Evolutionary conservation across 2,797 vertebrate species (phyloP).

Genomic region (Chelmon rostratus): DNA sequence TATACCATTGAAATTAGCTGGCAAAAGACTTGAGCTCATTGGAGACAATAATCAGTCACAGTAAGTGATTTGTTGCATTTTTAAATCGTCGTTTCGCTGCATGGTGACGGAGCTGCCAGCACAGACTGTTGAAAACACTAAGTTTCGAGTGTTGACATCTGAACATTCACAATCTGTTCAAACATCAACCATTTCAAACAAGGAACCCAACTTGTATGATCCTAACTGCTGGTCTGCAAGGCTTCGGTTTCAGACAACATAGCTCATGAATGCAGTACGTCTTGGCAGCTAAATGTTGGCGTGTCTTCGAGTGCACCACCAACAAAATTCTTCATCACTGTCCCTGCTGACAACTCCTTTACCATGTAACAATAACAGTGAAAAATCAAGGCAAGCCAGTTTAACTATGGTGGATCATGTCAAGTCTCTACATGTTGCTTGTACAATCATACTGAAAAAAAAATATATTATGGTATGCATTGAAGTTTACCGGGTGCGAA

Average conservation of each 20-base stretch:
- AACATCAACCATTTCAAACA: neutral
- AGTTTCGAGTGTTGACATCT: neutral
- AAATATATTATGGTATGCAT: neutral
- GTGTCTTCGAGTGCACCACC: conserved; percentile 23
- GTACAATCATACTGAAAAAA: neutral
- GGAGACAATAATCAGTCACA: too few relatives aligned
- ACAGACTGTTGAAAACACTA: neutral
- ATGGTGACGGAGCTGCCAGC: neutral
- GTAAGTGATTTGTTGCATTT: neutral
- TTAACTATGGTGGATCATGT: conserved; percentile 1
- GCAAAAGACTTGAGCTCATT: neutral
- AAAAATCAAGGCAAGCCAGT: conserved; percentile 8
- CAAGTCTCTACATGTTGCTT: neutral
- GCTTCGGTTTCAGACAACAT: conserved; percentile 15
- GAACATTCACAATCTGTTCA: neutral
- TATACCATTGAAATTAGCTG: neutral
- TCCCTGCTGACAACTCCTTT: conserved; percentile 11
- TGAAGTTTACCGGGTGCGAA: neutral
- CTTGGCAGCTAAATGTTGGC: conserved; percentile 17
- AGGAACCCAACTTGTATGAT: neutral
- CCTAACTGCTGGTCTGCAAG: neutral
- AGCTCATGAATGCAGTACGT: conserved; percentile 30
- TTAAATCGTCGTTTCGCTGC: neutral
- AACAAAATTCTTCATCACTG: conserved; percentile 1
- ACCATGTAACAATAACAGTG: conserved; percentile 9